Evolutionary conservation across 92 coral and sea anemone species (phyloP).

Genomic region (Virgularia gustaviana): DNA sequence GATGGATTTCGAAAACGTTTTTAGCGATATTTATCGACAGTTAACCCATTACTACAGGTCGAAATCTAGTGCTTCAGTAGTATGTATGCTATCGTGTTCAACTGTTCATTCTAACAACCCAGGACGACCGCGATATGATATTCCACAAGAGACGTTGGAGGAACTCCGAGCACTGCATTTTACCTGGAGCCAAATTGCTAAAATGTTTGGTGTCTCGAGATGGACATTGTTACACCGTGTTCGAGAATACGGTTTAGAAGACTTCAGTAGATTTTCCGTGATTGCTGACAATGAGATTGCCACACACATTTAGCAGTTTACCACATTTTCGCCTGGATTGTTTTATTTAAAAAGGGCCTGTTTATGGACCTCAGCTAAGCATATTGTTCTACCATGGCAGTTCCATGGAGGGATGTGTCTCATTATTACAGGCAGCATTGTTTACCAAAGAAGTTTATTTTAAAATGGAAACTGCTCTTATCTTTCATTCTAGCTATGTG

Average conservation of each 20-base stretch:
- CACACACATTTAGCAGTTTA: too few species aligned
- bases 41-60: background rate
- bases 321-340: too few species aligned
- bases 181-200: conserved; percentile 56
- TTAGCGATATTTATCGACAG: background rate
- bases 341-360: too few species aligned
- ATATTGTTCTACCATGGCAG: too few species aligned
- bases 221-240: conserved; percentile 59
- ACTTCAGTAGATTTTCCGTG: conserved; percentile 52
- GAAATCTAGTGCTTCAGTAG: background rate
- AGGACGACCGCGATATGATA: conserved; percentile 55
- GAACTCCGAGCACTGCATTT: conserved; percentile 60
- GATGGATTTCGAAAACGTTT: background rate
- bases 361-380: too few species aligned
- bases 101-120: background rate
- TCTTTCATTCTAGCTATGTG: too few species aligned
- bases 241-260: conserved; percentile 41
- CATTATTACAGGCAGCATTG: too few species aligned
- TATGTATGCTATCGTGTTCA: background rate
- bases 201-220: conserved; percentile 67
- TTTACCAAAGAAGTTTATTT: too few species aligned
- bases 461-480: too few species aligned
- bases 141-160: conserved; percentile 56
- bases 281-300: too few species aligned
- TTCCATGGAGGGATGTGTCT: too few species aligned